Base-by-base conservation (phyloP, 2,888 invertebrate genomes). In the Melieria crassipennis region DNA sequence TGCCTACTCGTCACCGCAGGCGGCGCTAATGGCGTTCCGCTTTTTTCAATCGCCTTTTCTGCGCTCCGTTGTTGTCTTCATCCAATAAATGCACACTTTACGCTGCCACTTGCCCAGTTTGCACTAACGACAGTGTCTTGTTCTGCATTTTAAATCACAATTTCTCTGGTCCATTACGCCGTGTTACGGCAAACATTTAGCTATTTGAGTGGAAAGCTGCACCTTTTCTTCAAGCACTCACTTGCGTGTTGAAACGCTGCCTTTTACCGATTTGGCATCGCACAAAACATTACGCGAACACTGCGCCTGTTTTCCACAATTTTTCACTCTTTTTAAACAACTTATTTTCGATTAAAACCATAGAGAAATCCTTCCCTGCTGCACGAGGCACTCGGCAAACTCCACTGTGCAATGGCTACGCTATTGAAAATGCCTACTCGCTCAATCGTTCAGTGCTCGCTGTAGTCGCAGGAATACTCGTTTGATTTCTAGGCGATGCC, bases 1-100 rank as follows among this genome's bases (percentile, higher is more conserved):
- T 72, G 75, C 63, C 66, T 70, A 63, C 69, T 69, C 69, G 57
- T 30, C 30, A 30, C 30, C 3, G 30, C 30, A 30, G 68, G 68
- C 74, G 75, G 75, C 65, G 73, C 73, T 76, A 78, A 78, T 78
- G 78, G 78, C 78, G 78, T 78, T 78, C 73, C 55, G 58, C 58
- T 68, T 74, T 67, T 16, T 50, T 50, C 13, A 60, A 50, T 43
- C 13, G 30, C 47, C 10, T 65, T 61, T 56, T 55, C 55, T 7
- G 55, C 52, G 16, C 47, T 42, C 5, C 43, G 55, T 50, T 65
- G 4, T 13, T 50, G 13, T 47, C 60, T 30, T 7, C 55, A 56
- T 65, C 30, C 13, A 42, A 67, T 30, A 30, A 47, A 45, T 52
- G 58, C 50, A 11, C 58, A 58, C 42, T 58, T 58, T 7, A 43